Evolutionary conservation across 2,888 invertebrate species (phyloP).

Genomic region (Caradrina clavipalpis): DNA sequence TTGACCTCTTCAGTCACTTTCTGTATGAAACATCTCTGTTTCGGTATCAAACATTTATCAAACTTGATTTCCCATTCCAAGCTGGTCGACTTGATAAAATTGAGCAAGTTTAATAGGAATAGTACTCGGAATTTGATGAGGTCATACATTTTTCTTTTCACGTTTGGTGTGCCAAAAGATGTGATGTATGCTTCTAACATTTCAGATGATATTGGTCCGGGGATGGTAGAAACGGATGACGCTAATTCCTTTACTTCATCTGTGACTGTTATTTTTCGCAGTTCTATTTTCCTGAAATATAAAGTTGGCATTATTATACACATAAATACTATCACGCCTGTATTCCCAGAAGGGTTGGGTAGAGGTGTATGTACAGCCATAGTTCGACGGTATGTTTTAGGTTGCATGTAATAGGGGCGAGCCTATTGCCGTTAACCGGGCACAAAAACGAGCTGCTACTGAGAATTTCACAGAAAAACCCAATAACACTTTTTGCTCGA

Average conservation of each 20-base stretch:
- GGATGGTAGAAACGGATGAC: too few relatives aligned
- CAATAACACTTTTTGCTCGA: too few relatives aligned
- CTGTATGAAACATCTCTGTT: not conserved
- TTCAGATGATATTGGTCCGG: not conserved
- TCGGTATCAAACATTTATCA: not conserved
- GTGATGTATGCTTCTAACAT: not conserved
- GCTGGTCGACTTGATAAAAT: conserved; percentile 4
- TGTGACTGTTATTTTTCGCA: not conserved
- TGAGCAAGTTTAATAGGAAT: conserved; percentile 27
- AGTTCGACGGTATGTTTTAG: too few relatives aligned
- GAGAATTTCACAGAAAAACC: too few relatives aligned
- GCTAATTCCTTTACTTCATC: too few relatives aligned
- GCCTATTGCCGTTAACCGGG: too few relatives aligned
- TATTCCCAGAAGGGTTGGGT: too few relatives aligned
- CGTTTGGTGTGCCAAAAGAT: rapidly evolving
- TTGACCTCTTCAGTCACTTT: conserved; percentile 17
- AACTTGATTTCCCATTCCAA: conserved; percentile 30
- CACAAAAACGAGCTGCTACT: too few relatives aligned
- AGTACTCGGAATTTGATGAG: conserved; percentile 21
- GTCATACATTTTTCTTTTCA: rapidly evolving
- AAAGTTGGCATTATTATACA: not conserved
- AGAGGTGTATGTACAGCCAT: too few relatives aligned
- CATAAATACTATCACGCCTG: too few relatives aligned
- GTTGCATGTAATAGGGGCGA: too few relatives aligned
- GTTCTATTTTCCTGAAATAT: conserved; percentile 23